Evolutionary conservation across 2,113 vertebrate species (phyloP), one percentile per base, ranked within the genome.

Genomic region (Mormoops blainvillei): DNA sequence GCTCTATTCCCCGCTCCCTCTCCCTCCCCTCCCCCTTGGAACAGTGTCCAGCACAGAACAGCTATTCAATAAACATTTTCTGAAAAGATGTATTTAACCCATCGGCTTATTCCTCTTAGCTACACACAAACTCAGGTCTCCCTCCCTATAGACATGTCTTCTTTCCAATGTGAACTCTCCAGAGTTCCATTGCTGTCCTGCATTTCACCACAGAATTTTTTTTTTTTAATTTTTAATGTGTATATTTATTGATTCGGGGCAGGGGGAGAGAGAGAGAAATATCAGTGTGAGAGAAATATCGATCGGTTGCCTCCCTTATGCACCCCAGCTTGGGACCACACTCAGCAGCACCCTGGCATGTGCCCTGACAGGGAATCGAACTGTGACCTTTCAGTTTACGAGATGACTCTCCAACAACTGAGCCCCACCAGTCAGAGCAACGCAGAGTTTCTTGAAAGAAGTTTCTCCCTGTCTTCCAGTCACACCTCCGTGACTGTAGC

Each of bases 1-100:
- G 38, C 31, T 71, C 80, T 31, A 16, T 5, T 54, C 48, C 81
- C 83, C 38, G 67, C 8, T 56, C 8, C 18, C 6, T 36, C 0
- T 0, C 10, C 54, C n/a, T 67, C 4, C 36, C 12, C 28, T 18
- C 5, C 12, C 26, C 41, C 41, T 33, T 0, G 14, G 5, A 31
- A 43, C 4, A 41, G 56, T 33, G 2, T 77, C 38, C 77, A 41
- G 19, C 56, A 26, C 78, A 43, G 77, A 93, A 61, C 4, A 88
- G 9, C 41, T 33, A 12, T 5, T 70, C 31, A 16, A 56, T 22
- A 19, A 28, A 33, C 24, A n/a, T 54, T 45, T 26, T 7, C 28
- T 22, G 19, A 18, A 36, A 80, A 28, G 71, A 70, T 5, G 1
- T 4, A 10, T 15, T 33, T 11, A 7, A 41, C 7, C 58, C 43